Base-by-base conservation (phyloP, 2,888 invertebrate species). In the Baronia brevicornis region DNA sequence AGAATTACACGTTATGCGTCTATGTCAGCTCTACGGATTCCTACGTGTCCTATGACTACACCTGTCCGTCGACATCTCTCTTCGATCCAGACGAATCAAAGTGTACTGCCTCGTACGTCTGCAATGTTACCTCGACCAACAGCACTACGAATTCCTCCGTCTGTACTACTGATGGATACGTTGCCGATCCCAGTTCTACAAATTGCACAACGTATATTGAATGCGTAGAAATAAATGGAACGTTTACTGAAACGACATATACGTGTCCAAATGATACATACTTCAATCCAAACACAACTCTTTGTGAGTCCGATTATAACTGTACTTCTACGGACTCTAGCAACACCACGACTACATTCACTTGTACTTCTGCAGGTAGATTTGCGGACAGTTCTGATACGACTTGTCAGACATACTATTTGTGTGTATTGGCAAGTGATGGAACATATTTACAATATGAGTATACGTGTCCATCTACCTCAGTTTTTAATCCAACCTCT, bases 381-480 rank as follows among this genome's bases (percentile, higher is more conserved):
- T 80, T 63, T 20, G 63, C 77, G 0, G 60, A 86, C 43, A 43
- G 60, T 1, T 36, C 60, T 1, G 84, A 85, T 29, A 51, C 65
- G 0, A 68, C 68, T 1, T 85, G 85, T 35, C 59, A 72, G 39
- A 56, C 50, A 0, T 86, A 85, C 41, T 74, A 60, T 36, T 58
- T 66, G 15, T 86, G 85, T 42, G 72, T 72, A 1, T 36, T 54
- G 14, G 35, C 56, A 18, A 34, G 39, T 5, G 58, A 62, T 33
- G 72, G 67, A 0, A 58, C 66, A 0, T 73, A 51, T 28, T 14
- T 54, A 1, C 48, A 66, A 37, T 75, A 73, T 25, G 36, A 53
- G 2, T 84, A 82, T 37, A 75, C 71, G 1, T 85, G 85, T 39
- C 79, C 82, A 0, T 43, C 54, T 3, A 69, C 71, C 2, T 79